A percentile compares a stretch with the other conserved stretches of the same genome.
These are phyloP conservation scores for Gallinago nigripennis DNA, from an alignment of 2,797 vertebrate species.

Conservation along the genomic window DNA sequence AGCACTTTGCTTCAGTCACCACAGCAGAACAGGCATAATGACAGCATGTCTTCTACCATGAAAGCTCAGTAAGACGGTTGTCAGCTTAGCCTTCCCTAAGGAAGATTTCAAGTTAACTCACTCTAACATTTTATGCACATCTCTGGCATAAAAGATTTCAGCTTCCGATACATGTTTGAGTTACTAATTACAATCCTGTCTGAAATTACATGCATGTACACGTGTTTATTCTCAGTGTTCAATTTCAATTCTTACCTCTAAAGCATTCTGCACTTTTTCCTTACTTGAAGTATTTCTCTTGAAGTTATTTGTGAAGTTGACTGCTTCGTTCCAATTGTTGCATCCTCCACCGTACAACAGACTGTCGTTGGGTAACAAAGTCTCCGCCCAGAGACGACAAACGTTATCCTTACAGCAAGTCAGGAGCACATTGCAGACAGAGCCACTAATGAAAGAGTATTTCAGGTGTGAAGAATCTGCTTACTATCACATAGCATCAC, in stretches of 20 bases:
- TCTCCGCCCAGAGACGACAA: constrained; percentile 97
- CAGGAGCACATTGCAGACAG: constrained; percentile 93
- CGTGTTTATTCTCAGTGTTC: background rate
- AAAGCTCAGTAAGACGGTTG: background rate
- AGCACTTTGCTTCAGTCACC: background rate
- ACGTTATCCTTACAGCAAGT: constrained; percentile 98
- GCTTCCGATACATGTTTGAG: background rate
- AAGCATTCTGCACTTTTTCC: constrained; percentile 76
- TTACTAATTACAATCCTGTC: background rate
- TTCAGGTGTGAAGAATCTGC: background rate
- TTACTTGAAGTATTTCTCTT: constrained; percentile 83
- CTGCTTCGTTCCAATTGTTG: constrained; percentile 77
- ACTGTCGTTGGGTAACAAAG: constrained; percentile 93
- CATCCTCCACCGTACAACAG: constrained; percentile 84
- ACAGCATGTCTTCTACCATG: background rate
- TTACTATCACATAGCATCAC: background rate
- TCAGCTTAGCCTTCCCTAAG: background rate
- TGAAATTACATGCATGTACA: background rate
- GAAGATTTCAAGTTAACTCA: background rate
- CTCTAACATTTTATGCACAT: background rate
- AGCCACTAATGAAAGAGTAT: constrained; percentile 81
- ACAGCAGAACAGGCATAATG: background rate
- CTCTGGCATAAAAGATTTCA: background rate
- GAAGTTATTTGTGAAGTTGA: constrained; percentile 74
- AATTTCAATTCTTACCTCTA: constrained; percentile 82